Conservation (phyloP, 2,888 invertebrate species). For the Leptura quadrifasciata region DNA sequence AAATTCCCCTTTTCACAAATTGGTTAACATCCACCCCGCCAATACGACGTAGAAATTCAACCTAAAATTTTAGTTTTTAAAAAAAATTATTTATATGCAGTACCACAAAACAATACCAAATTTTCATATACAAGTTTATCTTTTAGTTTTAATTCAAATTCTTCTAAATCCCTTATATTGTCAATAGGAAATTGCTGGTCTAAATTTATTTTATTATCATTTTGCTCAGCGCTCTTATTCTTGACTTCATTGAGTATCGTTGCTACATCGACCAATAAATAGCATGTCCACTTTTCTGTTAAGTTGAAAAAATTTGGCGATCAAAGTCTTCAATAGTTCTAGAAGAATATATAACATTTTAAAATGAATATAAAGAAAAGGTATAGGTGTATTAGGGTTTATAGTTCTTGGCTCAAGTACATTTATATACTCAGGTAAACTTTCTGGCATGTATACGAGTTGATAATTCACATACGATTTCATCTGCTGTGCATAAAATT, state of each 20-base stretch:
- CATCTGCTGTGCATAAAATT: no score
- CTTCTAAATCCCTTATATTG: not conserved
- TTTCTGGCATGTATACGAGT: no score
- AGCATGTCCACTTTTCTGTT: not conserved
- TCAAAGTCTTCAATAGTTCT: not conserved
- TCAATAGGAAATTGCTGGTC: slow-evolving; percentile 4
- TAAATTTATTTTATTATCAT: not conserved
- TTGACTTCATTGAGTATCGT: not conserved
- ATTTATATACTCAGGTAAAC: no score
- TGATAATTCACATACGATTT: no score
- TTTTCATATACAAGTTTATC: slow-evolving; percentile 5
- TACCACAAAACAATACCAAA: slow-evolving; percentile 1
- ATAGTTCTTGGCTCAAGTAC: no score
- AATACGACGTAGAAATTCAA: not conserved
- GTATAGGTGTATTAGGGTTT: no score
- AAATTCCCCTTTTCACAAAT: slow-evolving; percentile 4
- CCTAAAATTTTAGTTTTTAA: not conserved
- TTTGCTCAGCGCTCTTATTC: not conserved
- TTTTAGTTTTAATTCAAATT: not conserved
- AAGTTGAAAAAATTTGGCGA: not conserved
- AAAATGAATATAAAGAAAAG: no score
- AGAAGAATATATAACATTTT: not conserved
- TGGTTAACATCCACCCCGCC: not conserved
- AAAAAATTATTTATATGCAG: not conserved
- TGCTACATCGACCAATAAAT: not conserved